Evolutionary conservation across 2,888 invertebrate genomes (phyloP), one percentile per base, ranked within the genome.

Genomic region (Drosophila monieri): DNA sequence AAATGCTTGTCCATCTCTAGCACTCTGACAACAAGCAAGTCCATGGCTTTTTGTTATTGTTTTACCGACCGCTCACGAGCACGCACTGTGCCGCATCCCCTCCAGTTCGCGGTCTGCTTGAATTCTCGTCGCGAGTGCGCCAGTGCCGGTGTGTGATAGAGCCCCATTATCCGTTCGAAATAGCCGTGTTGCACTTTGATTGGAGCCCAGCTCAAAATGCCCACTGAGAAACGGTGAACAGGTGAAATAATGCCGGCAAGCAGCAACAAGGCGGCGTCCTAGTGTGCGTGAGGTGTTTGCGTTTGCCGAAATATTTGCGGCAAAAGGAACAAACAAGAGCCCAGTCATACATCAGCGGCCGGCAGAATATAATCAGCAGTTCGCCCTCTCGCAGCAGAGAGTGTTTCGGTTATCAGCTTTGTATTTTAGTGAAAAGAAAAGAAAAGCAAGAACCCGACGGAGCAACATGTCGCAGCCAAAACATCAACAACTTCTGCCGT

Each of bases 191-290:
- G 56, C 48, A 54, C 43, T 61, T 60, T 32, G 39, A 32, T 55
- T 51, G 39, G 25, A 30, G 64, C 62, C 54, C 23, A 48, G 51
- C 59, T 32, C 49, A 78, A 76, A 77, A 80, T 80, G 80, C 64
- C 76, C 65, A 74, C 54, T 62, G 66, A 72, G 18, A 60, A 76
- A 67, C 65, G 64, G 14, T 57, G 55, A 25, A 58, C 65, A 32
- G 56, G 43, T 35, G 47, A 48, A 37, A 60, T 46, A 57, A 66
- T 57, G 64, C 78, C 67, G 67, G 71, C 73, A 77, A 79, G 65
- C 69, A 52, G 32, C 55, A 62, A 66, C 77, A 77, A 66, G 56
- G 73, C 77, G 77, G 76, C 64, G 79, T 71, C 67, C 62, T 77
- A 71, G 62, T 51, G 51, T 53, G 64, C 12, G 48, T 30, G 37